Base-by-base conservation (phyloP, 1,140 invertebrate species). In the Zeugodacus cucurbitae region DNA sequence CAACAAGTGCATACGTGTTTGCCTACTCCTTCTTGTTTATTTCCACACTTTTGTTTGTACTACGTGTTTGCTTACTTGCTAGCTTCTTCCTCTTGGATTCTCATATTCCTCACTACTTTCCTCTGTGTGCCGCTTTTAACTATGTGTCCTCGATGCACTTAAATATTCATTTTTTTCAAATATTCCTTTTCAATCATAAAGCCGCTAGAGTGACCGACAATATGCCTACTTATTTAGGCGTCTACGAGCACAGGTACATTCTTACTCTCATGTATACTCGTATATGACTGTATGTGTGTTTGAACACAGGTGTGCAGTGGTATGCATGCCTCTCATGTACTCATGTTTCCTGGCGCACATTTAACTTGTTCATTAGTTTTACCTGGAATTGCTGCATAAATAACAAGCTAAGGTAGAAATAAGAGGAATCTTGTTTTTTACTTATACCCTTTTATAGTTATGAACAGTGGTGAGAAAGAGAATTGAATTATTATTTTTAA, bases 301-400 rank as follows among this genome's bases (percentile, higher is more conserved):
- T 41, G n/a, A n/a, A n/a, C n/a, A n/a, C n/a, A n/a, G n/a, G 67
- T 74, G n/a, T 32, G 67, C 17, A 37, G 4, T 29, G 34, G 14
- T 67, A 62, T 62, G 22, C n/a, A 17, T 26, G 58, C 6, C 26
- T 62, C n/a, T 2, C 0, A 20, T 26, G 70, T 74, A 44, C 34
- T 74, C 70, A n/a, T 74, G 70, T 74, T 74, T 74, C 67, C 70
- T 37, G 70, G 70, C 34, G 70, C 70, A 41, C 70, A 41, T 74
- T 74, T 41, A n/a, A 74, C 37, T 74, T 74, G 70, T 44, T 74
- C 70, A 74, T 74, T 74, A 44, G 70, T 74, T 74, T 74, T 74
- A 74, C 70, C 70, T 74, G 70, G 70, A 74, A 74, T 11, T 41
- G 37, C 10, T 74, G 70, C 37, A 74, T 74, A 41, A 74, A 74